Percentiles rank a stretch among this genome's conserved stretches.
Evolutionary conservation across 2,797 vertebrate genomes (phyloP).

Genomic region (Clarias fuscus): DNA sequence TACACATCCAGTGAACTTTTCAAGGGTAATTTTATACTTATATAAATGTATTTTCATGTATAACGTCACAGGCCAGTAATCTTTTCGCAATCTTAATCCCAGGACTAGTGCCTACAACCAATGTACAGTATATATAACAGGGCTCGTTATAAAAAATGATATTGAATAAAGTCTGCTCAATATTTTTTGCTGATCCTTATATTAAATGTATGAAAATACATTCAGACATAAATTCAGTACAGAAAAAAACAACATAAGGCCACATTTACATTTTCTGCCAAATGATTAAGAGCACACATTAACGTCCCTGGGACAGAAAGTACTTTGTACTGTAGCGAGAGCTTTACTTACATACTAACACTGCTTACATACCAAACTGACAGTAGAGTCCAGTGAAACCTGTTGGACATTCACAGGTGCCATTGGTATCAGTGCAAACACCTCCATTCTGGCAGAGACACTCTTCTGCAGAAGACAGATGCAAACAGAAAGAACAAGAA

Average conservation of each 20-base stretch:
- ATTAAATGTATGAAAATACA: background rate
- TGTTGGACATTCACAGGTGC: slow-evolving; percentile 77
- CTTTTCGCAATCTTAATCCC: background rate
- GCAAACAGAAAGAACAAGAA: slow-evolving; percentile 32
- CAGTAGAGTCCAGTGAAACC: slow-evolving; percentile 86
- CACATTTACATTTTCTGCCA: background rate
- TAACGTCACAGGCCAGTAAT: too few species aligned
- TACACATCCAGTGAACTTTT: background rate
- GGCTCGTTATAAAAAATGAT: background rate
- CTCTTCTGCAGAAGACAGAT: slow-evolving; percentile 67
- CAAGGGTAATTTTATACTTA: too few species aligned
- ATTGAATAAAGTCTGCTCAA: background rate
- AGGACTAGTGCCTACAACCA: background rate
- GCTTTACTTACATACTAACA: background rate
- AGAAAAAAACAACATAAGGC: background rate
- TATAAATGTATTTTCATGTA: too few species aligned
- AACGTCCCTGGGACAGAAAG: background rate
- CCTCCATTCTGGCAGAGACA: slow-evolving; percentile 93
- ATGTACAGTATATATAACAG: background rate
- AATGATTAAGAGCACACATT: background rate
- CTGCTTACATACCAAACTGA: slow-evolving; percentile 86
- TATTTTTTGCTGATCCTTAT: background rate
- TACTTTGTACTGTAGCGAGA: background rate
- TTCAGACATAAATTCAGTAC: background rate
- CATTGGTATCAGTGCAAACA: slow-evolving; percentile 82